Percentiles rank a stretch among this genome's conserved stretches.
phyloP scores from a whole-genome alignment of 2,113 vertebrate species.

The Seriola rivoliana region DNA sequence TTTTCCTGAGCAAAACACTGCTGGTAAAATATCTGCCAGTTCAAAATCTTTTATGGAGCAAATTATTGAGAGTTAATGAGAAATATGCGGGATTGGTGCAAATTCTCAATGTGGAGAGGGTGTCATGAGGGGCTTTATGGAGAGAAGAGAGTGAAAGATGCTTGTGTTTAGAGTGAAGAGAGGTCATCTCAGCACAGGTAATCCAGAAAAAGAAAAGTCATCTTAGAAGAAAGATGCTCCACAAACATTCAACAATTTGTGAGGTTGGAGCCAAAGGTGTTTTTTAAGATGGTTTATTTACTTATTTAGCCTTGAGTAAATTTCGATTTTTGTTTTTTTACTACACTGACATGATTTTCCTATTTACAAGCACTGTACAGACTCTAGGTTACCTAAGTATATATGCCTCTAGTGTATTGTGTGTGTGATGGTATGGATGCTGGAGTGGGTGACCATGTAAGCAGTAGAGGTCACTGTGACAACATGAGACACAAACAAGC shows the following conservation, averaged over 20 bases:
- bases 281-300: not conserved
- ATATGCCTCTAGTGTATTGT: not conserved
- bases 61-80: not conserved
- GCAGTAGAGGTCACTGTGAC: slow-evolving; percentile 83
- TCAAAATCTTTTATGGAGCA: not conserved
- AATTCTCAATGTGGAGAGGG: not conserved
- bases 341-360: not conserved
- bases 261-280: not conserved
- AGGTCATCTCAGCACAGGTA: not conserved
- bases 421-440: slow-evolving; percentile 15
- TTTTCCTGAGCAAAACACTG: not conserved
- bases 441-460: slow-evolving; percentile 36
- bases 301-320: not conserved
- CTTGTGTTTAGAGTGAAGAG: slow-evolving; percentile 1
- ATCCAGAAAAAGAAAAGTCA: not conserved
- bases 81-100: not conserved
- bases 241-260: not conserved
- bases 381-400: not conserved
- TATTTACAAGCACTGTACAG: not conserved
- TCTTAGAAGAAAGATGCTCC: not conserved
- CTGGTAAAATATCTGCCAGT: not conserved
- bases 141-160: not conserved
- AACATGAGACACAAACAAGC: slow-evolving; percentile 63
- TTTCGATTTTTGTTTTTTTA: not conserved
- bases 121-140: not conserved